Base-by-base conservation (phyloP, 2,888 invertebrate genomes). In the Drosophila nr. perissopoda region DNA sequence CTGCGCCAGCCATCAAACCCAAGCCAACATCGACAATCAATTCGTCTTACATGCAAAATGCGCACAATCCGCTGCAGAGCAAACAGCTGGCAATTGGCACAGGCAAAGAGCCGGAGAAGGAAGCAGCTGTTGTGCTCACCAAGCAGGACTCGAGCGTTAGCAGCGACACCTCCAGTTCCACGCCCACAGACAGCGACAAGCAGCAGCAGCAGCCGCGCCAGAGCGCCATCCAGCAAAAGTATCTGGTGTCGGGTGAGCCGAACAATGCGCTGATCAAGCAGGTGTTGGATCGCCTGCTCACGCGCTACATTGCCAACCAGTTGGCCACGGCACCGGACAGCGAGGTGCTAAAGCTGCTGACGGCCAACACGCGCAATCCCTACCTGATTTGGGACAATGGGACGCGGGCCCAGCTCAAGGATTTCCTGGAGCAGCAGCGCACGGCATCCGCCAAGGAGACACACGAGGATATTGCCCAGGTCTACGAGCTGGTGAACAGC, bases 311-410 rank as follows among this genome's bases (percentile, higher is more conserved):
- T 69, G 96, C 98, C 36, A 95, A 96, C 70, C 96, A 97, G 90
- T 94, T 99, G 61, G 94, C 95, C 8, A 95, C 95, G 54, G 95
- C 95, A 13, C 95, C 96, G 62, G 96, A 97, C 4, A 96, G 96
- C 92, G 97, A 98, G 94, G 97, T 93, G 60, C 94, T 99, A 64
- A 99, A 99, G 94, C 95, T 96, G 18, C 93, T 99, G n/a, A 99
- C 98, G 85, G 98, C 98, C 45, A 99, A 99, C 93, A 97, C 97
- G 91, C 97, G 97, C 78, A 98, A 97, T 90, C 99, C 99, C 0
- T 99, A 99, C 93, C 94, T 99, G 33, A 96, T 99, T 51, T 99
- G 99, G 99, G 98, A 99, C 93, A 99, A 99, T 93, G 96, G 97
- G 10, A 99, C 99, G 0, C 94, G 99, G 78, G 97, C 97, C 0